Conservation (phyloP, 2,888 invertebrate genomes). For the Nomada flava region DNA sequence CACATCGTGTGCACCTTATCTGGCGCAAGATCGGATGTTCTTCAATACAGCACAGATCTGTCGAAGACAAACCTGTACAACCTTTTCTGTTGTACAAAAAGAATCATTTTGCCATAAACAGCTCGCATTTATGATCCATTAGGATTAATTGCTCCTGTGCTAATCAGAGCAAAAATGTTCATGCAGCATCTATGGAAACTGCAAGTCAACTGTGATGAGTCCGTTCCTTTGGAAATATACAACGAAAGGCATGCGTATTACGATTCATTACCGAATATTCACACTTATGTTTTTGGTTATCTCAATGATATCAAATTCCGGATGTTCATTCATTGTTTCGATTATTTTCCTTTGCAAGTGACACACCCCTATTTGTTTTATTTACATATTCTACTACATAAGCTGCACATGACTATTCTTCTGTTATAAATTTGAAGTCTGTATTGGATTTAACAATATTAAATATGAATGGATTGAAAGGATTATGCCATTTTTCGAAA, state of each 20-base stretch:
- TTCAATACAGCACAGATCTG: background rate
- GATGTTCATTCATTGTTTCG: too few relatives aligned
- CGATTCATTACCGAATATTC: background rate
- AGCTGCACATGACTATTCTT: too few relatives aligned
- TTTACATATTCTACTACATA: too few relatives aligned
- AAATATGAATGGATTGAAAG: too few relatives aligned
- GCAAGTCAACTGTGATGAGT: slow-evolving; percentile 57
- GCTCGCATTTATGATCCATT: slow-evolving; percentile 16
- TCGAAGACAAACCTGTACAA: background rate
- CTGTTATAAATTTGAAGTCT: too few relatives aligned
- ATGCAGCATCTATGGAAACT: slow-evolving; percentile 39
- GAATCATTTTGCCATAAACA: background rate
- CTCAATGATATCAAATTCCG: too few relatives aligned
- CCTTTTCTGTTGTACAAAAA: background rate
- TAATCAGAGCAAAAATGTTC: slow-evolving; percentile 36
- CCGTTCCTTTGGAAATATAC: slow-evolving; percentile 28
- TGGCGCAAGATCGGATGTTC: background rate
- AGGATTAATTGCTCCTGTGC: slow-evolving; percentile 35
- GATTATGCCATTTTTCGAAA: too few relatives aligned
- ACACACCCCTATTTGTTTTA: too few relatives aligned
- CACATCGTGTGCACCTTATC: too few relatives aligned
- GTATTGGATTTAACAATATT: too few relatives aligned
- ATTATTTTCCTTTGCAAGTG: too few relatives aligned
- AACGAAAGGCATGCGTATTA: background rate
- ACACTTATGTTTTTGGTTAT: too few relatives aligned